phyloP scores from a whole-genome alignment of 1,140 invertebrate genomes.

The Trinorchestia longiramus region DNA sequence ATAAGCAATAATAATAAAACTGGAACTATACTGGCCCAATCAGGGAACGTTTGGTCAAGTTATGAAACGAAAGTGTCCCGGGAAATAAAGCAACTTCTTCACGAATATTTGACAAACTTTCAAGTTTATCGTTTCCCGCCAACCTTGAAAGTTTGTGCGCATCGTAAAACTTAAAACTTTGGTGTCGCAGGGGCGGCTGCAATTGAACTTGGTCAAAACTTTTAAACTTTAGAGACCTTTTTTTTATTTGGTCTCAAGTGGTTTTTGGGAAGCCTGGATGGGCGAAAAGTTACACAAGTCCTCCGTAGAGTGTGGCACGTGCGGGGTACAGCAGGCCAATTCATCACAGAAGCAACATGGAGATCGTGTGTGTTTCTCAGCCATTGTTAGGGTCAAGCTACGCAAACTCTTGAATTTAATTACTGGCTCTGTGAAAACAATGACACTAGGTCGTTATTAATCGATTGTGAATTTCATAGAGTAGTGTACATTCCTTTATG shows the following conservation, averaged over 20 bases:
- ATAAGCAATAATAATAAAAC: neutral
- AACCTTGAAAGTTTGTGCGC: conserved; percentile 6
- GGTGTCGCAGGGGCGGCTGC: neutral
- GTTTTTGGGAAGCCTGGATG: neutral
- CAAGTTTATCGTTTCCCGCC: neutral
- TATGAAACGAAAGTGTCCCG: neutral
- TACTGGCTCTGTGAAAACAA: neutral
- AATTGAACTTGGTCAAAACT: conserved; percentile 9
- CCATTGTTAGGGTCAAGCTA: no score
- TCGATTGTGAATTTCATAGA: neutral
- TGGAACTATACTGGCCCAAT: neutral
- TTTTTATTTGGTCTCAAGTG: neutral
- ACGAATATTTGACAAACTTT: neutral
- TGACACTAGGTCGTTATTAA: neutral
- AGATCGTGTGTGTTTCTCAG: no score
- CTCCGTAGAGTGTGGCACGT: neutral
- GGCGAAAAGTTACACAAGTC: neutral
- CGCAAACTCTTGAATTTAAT: no score
- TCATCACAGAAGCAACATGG: no score
- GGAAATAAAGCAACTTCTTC: neutral
- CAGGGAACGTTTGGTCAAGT: neutral
- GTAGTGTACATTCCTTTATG: no score
- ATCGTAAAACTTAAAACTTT: conserved; percentile 10
- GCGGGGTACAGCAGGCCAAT: no score
- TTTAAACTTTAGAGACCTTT: conserved; percentile 1